Evolutionary conservation across 2,888 invertebrate genomes (phyloP), one percentile per base, ranked within the genome.

Genomic region (Epistrophe eligans): DNA sequence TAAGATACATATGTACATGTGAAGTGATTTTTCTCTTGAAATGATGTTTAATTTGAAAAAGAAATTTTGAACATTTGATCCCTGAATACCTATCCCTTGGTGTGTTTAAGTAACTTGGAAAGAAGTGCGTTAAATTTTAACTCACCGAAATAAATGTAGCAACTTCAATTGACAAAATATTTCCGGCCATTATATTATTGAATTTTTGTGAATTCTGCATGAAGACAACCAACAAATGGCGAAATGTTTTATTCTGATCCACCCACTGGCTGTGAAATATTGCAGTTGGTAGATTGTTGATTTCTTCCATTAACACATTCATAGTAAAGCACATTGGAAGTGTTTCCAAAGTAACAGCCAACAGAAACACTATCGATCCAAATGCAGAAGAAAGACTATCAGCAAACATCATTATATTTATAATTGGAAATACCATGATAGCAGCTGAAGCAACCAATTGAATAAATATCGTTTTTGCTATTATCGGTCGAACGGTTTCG

Each of bases 381-480:
- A 90, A 70, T 70, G 83, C 77, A 0, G 88, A 79, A 24, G 84
- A 82, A 11, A 84, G 11, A n/a, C 79, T 82, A 57, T 90, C 83
- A n/a, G 89, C 88, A 32, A 88, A 90, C 17, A 90, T 88, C 50
- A 90, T 88, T 9, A 90, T 89, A 10, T 90, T 90, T 9, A 89
- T 89, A 52, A 89, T 80, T 5, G 90, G 89, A 17, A 88, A 83
- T 60, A 89, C 89, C 77, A 90, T 74, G 8, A 90, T 82, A 24
- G 66, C 73, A 28, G 89, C 89, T 2, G 89, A 87, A 4, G 88
- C 85, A 2, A 90, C 40, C 38, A 90, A 89, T 84, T 90, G 89
- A 17, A 89, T 82, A 48, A 90, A 90, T 5, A 90, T 88, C 13
- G 90, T 90, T 11, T 55, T 77, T 17, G 90, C 89, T 55, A 90